These are phyloP conservation scores for Microcaecilia unicolor DNA, from an alignment of 2,797 vertebrate genomes.

Conservation along the genomic window DNA sequence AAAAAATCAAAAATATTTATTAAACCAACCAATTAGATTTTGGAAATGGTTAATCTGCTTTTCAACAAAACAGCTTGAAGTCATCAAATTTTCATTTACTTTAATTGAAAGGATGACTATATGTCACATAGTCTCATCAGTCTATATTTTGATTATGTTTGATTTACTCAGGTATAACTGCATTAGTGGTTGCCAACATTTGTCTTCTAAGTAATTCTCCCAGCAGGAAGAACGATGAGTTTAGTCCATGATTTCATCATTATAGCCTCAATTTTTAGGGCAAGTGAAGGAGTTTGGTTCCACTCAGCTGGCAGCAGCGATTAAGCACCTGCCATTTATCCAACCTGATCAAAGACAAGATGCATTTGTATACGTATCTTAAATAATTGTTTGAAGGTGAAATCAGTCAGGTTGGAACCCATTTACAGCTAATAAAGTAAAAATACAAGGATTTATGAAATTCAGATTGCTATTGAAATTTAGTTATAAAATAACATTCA, in stretches of 20 bases:
- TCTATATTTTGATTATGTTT: slow-evolving; percentile 49
- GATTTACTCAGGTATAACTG: slow-evolving; percentile 58
- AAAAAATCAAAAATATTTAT: too few relatives aligned
- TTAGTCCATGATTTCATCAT: slow-evolving; percentile 49
- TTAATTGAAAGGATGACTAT: slow-evolving; percentile 37
- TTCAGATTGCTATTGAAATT: slow-evolving; percentile 7
- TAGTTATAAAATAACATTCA: background rate
- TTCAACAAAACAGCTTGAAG: too few relatives aligned
- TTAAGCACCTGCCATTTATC: slow-evolving; percentile 35
- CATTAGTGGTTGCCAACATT: slow-evolving; percentile 57
- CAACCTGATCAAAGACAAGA: slow-evolving; percentile 35
- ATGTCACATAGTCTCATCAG: slow-evolving; percentile 43
- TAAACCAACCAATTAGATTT: too few relatives aligned
- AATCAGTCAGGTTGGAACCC: slow-evolving; percentile 41
- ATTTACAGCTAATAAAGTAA: slow-evolving; percentile 35
- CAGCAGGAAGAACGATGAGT: slow-evolving; percentile 43
- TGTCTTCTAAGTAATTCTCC: slow-evolving; percentile 48
- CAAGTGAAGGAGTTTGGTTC: slow-evolving; percentile 52
- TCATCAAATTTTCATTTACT: slow-evolving; percentile 35
- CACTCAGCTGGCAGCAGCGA: slow-evolving; percentile 47
- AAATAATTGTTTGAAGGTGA: slow-evolving; percentile 39
- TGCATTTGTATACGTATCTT: slow-evolving; percentile 48
- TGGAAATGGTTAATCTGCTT: too few relatives aligned
- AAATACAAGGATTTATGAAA: slow-evolving; percentile 24
- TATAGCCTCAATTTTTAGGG: slow-evolving; percentile 44